Conservation (phyloP, 2,888 invertebrate genomes). For the Ichneumon xanthorius region DNA sequence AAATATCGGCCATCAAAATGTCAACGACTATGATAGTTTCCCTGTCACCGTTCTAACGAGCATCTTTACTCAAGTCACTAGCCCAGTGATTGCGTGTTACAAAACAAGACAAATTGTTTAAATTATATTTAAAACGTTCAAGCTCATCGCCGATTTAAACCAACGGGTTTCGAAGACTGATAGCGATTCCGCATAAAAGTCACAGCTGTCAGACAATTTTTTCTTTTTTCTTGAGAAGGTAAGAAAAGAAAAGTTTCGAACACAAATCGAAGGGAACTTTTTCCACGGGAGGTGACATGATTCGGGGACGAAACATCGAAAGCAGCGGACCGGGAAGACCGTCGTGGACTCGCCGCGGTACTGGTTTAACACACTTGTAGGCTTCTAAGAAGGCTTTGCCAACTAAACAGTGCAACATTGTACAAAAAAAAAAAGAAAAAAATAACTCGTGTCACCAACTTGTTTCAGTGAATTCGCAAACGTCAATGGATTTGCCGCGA, state of each 20-base stretch:
- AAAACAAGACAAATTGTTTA: not conserved
- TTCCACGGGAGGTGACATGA: conserved; percentile 3
- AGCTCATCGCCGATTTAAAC: too few species aligned
- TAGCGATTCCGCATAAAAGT: conserved; percentile 8
- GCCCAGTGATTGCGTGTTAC: not conserved
- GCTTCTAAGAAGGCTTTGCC: conserved; percentile 50
- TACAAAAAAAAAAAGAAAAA: not conserved
- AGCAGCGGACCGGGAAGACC: conserved; percentile 33
- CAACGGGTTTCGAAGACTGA: conserved; percentile 30
- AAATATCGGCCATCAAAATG: conserved; percentile 19
- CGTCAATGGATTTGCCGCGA: not conserved
- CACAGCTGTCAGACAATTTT: not conserved
- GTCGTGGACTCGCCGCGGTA: conserved; percentile 11
- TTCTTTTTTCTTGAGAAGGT: conserved; percentile 9
- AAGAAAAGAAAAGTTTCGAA: conserved; percentile 31
- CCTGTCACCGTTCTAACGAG: not conserved
- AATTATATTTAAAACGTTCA: too few species aligned
- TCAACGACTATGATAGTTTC: conserved; percentile 35
- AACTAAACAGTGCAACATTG: conserved; percentile 8
- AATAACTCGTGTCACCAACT: not conserved
- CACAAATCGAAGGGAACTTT: not conserved
- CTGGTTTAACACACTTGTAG: conserved; percentile 48
- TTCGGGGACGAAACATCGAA: not conserved
- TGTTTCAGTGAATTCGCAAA: not conserved
- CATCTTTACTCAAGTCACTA: not conserved